phyloP scores from a whole-genome alignment of 2,888 invertebrate genomes.

The Lasioglossum pauxillum region DNA sequence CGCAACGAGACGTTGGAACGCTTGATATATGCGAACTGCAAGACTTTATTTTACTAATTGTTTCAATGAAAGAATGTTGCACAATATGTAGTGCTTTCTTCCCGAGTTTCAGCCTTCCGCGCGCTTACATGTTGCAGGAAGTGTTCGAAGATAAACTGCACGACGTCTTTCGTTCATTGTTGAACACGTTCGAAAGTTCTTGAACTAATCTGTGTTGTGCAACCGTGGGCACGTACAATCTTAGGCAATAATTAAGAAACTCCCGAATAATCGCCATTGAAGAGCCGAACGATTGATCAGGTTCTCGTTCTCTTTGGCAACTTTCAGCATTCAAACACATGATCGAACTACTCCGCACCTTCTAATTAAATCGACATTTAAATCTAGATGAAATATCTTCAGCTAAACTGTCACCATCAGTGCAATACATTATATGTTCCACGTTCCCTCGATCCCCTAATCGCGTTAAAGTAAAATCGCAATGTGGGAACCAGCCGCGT shows the following conservation, averaged over 20 bases:
- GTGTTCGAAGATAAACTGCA: neutral
- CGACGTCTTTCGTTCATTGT: neutral
- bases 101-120: neutral
- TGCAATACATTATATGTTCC: no score
- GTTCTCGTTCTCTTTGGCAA: no score
- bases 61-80: neutral
- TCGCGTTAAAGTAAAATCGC: neutral
- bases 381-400: no score
- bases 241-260: neutral
- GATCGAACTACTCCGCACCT: no score
- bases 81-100: conserved; percentile 1
- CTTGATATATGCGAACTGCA: neutral
- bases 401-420: no score
- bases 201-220: neutral
- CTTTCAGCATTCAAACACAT: no score
- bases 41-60: neutral
- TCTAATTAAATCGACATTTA: no score
- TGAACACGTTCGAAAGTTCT: conserved; percentile 14
- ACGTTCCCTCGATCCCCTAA: no score
- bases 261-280: neutral
- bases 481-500: neutral
- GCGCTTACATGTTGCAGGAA: conserved; percentile 2
- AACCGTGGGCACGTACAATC: neutral
- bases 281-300: no score
- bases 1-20: no score